Evolutionary conservation across 2,888 invertebrate species (phyloP).

Genomic region (Hydroisotoma schaefferi): DNA sequence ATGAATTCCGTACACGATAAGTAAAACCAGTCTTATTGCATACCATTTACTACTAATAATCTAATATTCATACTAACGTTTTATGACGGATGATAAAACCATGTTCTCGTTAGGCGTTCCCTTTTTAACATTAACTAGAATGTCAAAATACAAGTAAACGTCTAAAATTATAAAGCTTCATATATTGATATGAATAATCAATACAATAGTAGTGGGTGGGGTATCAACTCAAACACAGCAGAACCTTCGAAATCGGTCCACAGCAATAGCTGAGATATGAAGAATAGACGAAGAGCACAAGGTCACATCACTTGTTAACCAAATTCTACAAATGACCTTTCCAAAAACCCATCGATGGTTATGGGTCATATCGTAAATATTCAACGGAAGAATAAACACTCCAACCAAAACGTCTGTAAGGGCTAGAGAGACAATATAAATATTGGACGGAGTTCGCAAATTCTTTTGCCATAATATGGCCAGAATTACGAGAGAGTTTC

Average conservation of each 20-base stretch:
- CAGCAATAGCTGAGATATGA: conserved; percentile 43
- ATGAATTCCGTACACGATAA: no score
- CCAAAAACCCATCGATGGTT: conserved; percentile 30
- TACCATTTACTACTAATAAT: no score
- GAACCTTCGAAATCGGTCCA: conserved; percentile 44
- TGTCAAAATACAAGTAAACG: no score
- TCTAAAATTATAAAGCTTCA: no score
- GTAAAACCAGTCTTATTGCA: no score
- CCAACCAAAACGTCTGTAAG: conserved; percentile 41
- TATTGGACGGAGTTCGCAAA: conserved; percentile 41
- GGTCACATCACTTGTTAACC: conserved; percentile 41
- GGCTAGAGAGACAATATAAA: conserved; percentile 41
- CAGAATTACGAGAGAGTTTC: conserved; percentile 42
- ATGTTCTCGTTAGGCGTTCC: no score
- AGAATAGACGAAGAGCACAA: conserved; percentile 44
- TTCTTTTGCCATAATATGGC: conserved; percentile 33
- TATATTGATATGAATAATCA: no score
- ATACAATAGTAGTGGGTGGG: no score
- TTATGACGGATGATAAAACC: no score
- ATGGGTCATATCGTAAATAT: conserved; percentile 30
- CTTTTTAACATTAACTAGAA: no score
- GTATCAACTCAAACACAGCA: no score
- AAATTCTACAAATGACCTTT: conserved; percentile 27
- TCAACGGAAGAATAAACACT: conserved; percentile 42
- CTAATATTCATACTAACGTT: no score